Evolutionary conservation across 2,888 invertebrate species (phyloP), one percentile per base, ranked within the genome.

Genomic region (Cloeon dipterum): DNA sequence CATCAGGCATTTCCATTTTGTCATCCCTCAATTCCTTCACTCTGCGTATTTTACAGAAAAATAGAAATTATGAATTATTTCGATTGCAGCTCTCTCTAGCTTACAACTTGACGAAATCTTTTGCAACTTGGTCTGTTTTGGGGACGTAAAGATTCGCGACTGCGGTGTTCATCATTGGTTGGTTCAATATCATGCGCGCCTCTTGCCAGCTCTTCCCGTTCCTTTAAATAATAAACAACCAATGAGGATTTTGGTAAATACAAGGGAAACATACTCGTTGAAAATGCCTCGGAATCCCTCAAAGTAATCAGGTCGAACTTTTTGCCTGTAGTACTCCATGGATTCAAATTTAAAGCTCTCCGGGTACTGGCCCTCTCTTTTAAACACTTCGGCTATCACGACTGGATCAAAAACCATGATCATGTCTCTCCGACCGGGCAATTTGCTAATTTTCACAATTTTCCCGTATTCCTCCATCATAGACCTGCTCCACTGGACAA

Each of bases 131-230:
- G 39, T 62, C 58, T 38, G 69, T 53, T 8, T 54, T 57, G 2
- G 59, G 55, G 3, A 62, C 47, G 42, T 68, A 69, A 2, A 62
- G 49, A 47, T 62, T 64, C 2, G 64, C 57, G 40, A 63, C 52
- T 43, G 68, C 66, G 0, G 73, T 70, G 46, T 70, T 65, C 51
- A 77, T 53, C 51, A 77, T 56, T 23, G 70, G 62, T 36, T 70
- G 70, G 51, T 75, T 74, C 0, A 73, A 70, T 40, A 67, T 68
- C 1, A 66, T 65, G 14, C 77, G 61, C 43, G 75, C 62, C 37
- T 66, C 59, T 26, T 67, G 63, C 77, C 77, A 77, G 43, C 66
- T 59, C 11, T 65, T 59, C 2, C 72, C 75, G 52, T 72, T 66
- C 21, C 66, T 63, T 44, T 17, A 43, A 38, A 14, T 23, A 8